These are phyloP conservation scores for Lordiphosa fenestrarum DNA, from an alignment of 2,888 invertebrate species.

Conservation along the genomic window DNA sequence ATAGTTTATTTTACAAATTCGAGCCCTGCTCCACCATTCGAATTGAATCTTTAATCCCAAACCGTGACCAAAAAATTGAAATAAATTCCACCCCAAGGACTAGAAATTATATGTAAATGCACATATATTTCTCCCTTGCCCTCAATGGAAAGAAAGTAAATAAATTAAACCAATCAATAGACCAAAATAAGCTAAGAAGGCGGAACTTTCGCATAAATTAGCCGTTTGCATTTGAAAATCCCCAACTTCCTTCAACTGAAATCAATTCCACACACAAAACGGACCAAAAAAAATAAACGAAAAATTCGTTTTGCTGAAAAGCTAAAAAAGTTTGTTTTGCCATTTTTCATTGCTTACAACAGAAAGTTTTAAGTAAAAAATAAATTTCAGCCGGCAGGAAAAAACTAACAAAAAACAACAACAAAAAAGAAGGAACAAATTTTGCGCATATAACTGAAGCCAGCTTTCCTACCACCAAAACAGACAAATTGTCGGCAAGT, in stretches of 20 bases:
- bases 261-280: constrained; percentile 66
- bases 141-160: constrained; percentile 54
- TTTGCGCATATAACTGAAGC: constrained; percentile 38
- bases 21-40: too few species aligned
- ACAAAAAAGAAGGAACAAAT: constrained; percentile 31
- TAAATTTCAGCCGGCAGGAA: constrained; percentile 61
- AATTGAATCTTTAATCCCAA: too few species aligned
- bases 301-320: constrained; percentile 57
- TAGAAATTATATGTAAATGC: not conserved
- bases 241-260: constrained; percentile 58
- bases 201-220: constrained; percentile 72
- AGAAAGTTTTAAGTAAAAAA: constrained; percentile 74
- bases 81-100: too few species aligned
- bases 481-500: constrained; percentile 27
- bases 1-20: too few species aligned
- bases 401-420: constrained; percentile 44
- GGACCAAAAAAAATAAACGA: constrained; percentile 23
- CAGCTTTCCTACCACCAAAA: constrained; percentile 26
- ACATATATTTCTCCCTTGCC: constrained; percentile 7
- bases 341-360: constrained; percentile 73
- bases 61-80: too few species aligned
- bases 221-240: constrained; percentile 70
- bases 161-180: constrained; percentile 51
- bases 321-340: constrained; percentile 68
- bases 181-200: constrained; percentile 45